A percentile compares a stretch with the other conserved stretches of the same genome.
Evolutionary conservation across 2,888 invertebrate species (phyloP).

Genomic region (Lycophotia porphyrea): DNA sequence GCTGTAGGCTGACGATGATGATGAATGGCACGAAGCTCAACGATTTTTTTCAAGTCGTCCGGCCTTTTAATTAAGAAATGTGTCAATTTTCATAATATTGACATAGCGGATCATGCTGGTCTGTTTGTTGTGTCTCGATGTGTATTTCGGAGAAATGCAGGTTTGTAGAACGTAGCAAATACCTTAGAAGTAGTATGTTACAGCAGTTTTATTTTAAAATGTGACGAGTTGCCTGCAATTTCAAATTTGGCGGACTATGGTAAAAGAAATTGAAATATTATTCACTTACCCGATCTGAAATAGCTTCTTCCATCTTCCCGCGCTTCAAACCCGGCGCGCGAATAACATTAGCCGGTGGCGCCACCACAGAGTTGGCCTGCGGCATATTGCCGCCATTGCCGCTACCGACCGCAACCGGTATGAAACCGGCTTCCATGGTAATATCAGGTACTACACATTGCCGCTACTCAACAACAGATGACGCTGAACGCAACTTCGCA

Average conservation of each 20-base stretch:
- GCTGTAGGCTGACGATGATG: not conserved
- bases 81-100: constrained; percentile 25
- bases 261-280: not conserved
- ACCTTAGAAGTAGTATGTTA: not conserved
- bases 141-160: not conserved
- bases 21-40: not conserved
- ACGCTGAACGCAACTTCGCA: constrained; percentile 69
- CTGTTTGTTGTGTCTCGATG: constrained; percentile 7
- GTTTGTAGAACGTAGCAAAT: not conserved
- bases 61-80: not conserved
- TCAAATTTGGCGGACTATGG: not conserved
- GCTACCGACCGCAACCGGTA: constrained; percentile 83
- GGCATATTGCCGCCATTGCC: constrained; percentile 70
- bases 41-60: not conserved
- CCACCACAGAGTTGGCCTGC: constrained; percentile 76
- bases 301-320: constrained; percentile 94
- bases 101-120: not conserved
- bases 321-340: constrained; percentile 94
- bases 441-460: constrained; percentile 73
- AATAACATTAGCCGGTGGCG: constrained; percentile 92
- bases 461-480: constrained; percentile 80
- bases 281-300: constrained; percentile 93
- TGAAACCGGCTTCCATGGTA: constrained; percentile 87
- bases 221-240: not conserved
- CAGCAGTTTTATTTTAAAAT: not conserved